Base-by-base conservation (phyloP, 2,113 vertebrate species). In the Phyllostomus discolor region DNA sequence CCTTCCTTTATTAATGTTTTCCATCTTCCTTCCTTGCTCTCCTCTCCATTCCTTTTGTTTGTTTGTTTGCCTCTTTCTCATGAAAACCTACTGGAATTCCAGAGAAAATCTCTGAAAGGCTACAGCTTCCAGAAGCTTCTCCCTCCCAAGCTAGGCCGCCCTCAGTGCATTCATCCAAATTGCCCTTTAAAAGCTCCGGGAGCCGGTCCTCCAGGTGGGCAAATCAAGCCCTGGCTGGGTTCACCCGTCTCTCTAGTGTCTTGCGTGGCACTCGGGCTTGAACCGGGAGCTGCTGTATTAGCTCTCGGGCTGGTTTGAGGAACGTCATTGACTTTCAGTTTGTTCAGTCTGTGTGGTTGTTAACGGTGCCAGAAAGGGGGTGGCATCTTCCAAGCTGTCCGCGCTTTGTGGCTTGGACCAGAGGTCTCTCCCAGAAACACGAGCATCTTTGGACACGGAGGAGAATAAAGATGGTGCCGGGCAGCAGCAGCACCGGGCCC, bases 101-200 rank as follows among this genome's bases (percentile, higher is more conserved):
- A 31, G 28, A 57, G 15, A 11, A 11, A n/a, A 41, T 26, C 7
- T 28, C 41, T 6, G 31, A 38, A 57, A n/a, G 11, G 24, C 22
- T 28, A 43, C 15, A 9, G 14, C 17, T 43, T 10, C 15, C 0
- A 19, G 31, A 52, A 33, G 1, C 22, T 52, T 54, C 10, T 31
- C 16, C 19, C 20, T 10, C 16, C 33, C 2, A 0, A 26, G 31
- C 11, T 59, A 1, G 11, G 8, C 62, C 11, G 14, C 16, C 19
- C 2, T 19, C 28, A 3, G 0, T 1, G 17, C 38, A 43, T 1
- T 7, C 3, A 28, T 22, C 57, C 19, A 28, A 41, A 4, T 57
- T 3, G 48, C 12, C 54, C 17, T 17, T 4, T 73, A 8, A 24
- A 3, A 12, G 59, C 12, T 14, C 16, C 0, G 16, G 24, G 33